Evolutionary conservation across 2,113 vertebrate species (phyloP), one percentile per base, ranked within the genome.

Genomic region (Sardina pilchardus): DNA sequence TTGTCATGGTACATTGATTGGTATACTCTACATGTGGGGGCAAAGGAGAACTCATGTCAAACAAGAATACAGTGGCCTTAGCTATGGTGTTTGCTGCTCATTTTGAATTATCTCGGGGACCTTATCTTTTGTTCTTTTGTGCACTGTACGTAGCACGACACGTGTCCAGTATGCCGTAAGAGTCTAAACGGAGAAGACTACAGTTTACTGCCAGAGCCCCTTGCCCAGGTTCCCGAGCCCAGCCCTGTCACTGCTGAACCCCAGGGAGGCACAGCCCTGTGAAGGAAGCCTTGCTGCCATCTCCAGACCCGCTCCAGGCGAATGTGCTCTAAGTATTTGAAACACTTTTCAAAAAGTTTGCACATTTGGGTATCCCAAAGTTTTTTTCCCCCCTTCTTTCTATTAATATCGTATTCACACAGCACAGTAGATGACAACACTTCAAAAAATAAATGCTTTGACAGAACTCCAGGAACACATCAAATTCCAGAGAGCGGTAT

Each of bases 161-260:
- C 97, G 0, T 99, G 97, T 92, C 98, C 98, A 0, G 97, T 99
- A 39, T 99, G 97, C 92, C 94, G 97, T 86, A 99, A 98, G 94
- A 98, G 97, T 89, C 92, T 99, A 0, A 96, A 95, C 16, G 97
- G 96, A 0, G 96, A 98, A 19, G 97, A 97, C 90, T 95, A 96
- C 63, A 96, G 93, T 48, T 92, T 95, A 89, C 95, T 93, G 14
- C 88, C 90, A 1, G 91, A 88, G 21, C 85, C 88, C 17, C 85
- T 88, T 12, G 85, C 89, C 71, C 71, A 78, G 71, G 71, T 78
- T 67, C 91, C 0, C 87, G 87, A 90, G 17, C 93, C 2, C 34
- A 91, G 85, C 90, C 88, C 94, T 90, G 92, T 95, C 81, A 92
- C 93, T 92, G 92, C 91, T 0, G 94, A 95, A 81, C 94, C 91